Conservation (phyloP, 2,113 vertebrate genomes). For the Ahaetulla prasina region DNA sequence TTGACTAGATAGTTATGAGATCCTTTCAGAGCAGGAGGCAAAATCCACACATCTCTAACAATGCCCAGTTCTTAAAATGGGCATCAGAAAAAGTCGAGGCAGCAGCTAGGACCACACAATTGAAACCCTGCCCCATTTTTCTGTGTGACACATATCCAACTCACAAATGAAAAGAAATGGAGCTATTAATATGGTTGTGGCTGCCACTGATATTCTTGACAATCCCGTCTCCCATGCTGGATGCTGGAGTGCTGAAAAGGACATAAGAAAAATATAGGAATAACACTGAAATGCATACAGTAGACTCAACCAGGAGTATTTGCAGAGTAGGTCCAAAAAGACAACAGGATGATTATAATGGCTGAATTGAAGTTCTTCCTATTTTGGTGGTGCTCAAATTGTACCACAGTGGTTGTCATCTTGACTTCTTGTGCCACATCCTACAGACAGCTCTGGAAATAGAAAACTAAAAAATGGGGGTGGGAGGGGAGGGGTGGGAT, state of each 20-base stretch:
- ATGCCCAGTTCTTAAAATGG: background rate
- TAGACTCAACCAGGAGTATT: background rate
- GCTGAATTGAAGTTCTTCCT: background rate
- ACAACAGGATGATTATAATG: background rate
- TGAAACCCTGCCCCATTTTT: background rate
- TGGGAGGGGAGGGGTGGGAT: no score
- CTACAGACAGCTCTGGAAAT: background rate
- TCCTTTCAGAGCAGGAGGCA: background rate
- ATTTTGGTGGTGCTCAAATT: background rate
- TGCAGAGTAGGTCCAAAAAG: background rate
- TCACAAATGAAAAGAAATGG: background rate
- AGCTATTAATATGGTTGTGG: background rate
- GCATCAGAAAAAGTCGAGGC: background rate
- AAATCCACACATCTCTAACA: background rate
- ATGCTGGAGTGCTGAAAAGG: background rate
- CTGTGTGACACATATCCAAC: background rate
- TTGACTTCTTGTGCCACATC: background rate
- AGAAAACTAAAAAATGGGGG: background rate
- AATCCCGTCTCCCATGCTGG: background rate
- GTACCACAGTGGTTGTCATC: background rate
- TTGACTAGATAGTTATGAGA: background rate
- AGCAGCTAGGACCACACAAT: background rate
- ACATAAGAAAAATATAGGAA: background rate
- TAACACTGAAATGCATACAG: background rate
- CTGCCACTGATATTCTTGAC: background rate